These are phyloP conservation scores for Odontomachus brunneus DNA, from an alignment of 1,140 invertebrate genomes.

Conservation along the genomic window DNA sequence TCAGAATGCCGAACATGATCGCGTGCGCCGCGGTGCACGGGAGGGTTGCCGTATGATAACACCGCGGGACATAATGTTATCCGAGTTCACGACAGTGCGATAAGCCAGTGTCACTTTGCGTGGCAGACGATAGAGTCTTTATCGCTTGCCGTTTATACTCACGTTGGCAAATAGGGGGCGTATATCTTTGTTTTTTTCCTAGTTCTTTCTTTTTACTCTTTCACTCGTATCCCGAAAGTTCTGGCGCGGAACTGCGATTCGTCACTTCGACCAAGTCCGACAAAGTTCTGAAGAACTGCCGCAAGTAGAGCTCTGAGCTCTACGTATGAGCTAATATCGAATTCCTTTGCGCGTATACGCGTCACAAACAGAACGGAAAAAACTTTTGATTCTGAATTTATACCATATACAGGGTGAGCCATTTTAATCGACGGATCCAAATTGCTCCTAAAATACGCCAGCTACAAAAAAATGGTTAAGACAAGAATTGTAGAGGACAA, in stretches of 20 bases:
- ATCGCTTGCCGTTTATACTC: conserved; percentile 52
- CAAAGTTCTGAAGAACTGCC: background rate
- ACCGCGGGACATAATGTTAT: conserved; percentile 40
- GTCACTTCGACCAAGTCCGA: background rate
- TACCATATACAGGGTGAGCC: too few relatives aligned
- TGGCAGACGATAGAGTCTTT: conserved; percentile 49
- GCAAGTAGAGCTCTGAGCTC: background rate
- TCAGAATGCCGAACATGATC: conserved; percentile 51
- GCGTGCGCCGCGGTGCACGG: conserved; percentile 22
- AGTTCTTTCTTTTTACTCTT: conserved; percentile 19
- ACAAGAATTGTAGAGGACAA: too few relatives aligned
- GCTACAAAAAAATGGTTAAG: too few relatives aligned
- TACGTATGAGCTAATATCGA: too few relatives aligned
- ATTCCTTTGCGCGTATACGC: too few relatives aligned
- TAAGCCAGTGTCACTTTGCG: conserved; percentile 59
- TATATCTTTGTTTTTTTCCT: conserved; percentile 5
- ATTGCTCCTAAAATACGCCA: too few relatives aligned
- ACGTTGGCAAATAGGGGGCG: conserved; percentile 42
- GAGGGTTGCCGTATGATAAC: conserved; percentile 51
- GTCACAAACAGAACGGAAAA: too few relatives aligned
- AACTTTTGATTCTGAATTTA: too few relatives aligned
- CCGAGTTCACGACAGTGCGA: conserved; percentile 45
- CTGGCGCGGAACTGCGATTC: background rate
- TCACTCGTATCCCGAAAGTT: background rate
- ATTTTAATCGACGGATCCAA: too few relatives aligned